Evolutionary conservation across 2,797 vertebrate species (phyloP).

Genomic region (Heteromormyrus szaboi): DNA sequence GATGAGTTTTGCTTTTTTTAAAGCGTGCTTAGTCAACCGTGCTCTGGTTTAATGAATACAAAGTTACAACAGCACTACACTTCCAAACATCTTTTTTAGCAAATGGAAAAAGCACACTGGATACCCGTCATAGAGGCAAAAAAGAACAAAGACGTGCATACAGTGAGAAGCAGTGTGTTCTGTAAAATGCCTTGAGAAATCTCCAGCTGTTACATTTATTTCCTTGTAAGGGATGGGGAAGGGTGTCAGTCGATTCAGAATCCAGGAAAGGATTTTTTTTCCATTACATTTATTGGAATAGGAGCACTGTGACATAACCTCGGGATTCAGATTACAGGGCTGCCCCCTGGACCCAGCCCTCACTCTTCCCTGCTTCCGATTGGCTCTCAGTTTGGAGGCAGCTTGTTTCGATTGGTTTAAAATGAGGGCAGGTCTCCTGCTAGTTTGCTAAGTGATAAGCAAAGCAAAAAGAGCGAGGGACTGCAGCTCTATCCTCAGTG

Average conservation of each 20-base stretch:
- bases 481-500: neutral
- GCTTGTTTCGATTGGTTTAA: conserved; percentile 2
- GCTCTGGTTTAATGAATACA: neutral
- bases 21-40: neutral
- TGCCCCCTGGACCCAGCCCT: conserved; percentile 53
- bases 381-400: conserved; percentile 40
- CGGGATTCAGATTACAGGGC: conserved; percentile 31
- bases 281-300: neutral
- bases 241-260: neutral
- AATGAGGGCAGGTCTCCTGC: conserved; percentile 16
- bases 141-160: neutral
- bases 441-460: neutral
- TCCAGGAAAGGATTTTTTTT: neutral
- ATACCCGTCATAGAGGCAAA: neutral
- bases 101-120: neutral
- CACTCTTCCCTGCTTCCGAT: conserved; percentile 36
- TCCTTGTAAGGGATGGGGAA: neutral
- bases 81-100: neutral
- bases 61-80: neutral
- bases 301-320: conserved; percentile 43
- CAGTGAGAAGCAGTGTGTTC: neutral
- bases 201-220: neutral
- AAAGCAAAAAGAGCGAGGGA: neutral
- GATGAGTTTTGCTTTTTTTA: neutral
- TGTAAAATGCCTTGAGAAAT: neutral